These are phyloP conservation scores for Halichoeres trimaculatus DNA, from an alignment of 2,113 vertebrate genomes.

Conservation along the genomic window DNA sequence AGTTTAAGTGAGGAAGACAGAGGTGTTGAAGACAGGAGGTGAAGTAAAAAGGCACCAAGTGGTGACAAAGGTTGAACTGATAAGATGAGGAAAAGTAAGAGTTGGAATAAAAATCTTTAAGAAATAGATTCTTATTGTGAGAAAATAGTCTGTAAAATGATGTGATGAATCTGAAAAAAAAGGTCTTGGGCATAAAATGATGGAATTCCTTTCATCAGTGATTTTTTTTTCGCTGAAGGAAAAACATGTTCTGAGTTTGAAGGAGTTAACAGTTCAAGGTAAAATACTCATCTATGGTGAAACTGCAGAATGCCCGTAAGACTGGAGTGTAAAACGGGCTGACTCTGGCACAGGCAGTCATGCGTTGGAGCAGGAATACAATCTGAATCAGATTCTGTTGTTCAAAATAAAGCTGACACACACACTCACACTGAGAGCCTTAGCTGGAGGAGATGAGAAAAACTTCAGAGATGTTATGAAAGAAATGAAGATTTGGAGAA, in stretches of 20 bases:
- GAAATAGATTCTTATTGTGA: conserved; percentile 19
- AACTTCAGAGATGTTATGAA: neutral
- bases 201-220: no score
- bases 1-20: conserved; percentile 21
- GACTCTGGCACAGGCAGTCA: neutral
- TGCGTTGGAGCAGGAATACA: neutral
- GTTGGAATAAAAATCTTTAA: conserved; percentile 40
- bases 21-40: conserved; percentile 29
- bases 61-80: conserved; percentile 9
- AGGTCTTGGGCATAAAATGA: neutral
- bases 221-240: no score
- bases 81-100: neutral
- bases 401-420: neutral
- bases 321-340: neutral
- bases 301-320: neutral
- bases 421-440: neutral
- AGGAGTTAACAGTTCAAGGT: no score
- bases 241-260: no score
- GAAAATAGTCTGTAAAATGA: conserved; percentile 33
- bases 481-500: neutral
- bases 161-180: neutral
- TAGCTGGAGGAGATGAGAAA: neutral
- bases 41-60: conserved; percentile 4
- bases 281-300: neutral
- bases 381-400: conserved; percentile 13